Evolutionary conservation across 2,113 vertebrate species (phyloP).

Genomic region (Paracanthobrama guichenoti): DNA sequence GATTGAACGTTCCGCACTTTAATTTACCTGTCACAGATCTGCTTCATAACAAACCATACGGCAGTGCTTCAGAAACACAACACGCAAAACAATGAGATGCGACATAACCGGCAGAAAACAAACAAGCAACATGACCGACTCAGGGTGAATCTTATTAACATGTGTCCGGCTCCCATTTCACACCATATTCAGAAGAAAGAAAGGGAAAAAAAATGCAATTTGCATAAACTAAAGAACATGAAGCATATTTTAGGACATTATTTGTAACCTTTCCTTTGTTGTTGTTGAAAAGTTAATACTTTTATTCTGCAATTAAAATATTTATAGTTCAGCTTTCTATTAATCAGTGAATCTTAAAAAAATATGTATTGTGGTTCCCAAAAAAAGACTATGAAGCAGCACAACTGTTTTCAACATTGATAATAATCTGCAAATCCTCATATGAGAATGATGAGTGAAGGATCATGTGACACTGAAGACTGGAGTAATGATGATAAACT

Average conservation of each 20-base stretch:
- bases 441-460: too few species aligned
- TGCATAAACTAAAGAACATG: background rate
- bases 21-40: conserved; percentile 38
- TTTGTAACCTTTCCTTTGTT: background rate
- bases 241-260: background rate
- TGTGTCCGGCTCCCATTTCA: background rate
- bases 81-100: background rate
- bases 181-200: background rate
- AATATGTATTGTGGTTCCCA: too few species aligned
- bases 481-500: too few species aligned
- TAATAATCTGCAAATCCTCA: too few species aligned
- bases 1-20: conserved; percentile 3
- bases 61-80: background rate
- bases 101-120: background rate
- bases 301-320: too few species aligned
- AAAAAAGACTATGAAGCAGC: too few species aligned
- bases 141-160: background rate
- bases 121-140: background rate
- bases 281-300: too few species aligned
- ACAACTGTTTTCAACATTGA: too few species aligned
- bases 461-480: too few species aligned
- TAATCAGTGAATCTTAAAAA: too few species aligned
- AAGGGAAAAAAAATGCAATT: too few species aligned
- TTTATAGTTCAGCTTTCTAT: too few species aligned
- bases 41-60: conserved; percentile 4